Evolutionary conservation across 2,888 invertebrate species (phyloP).

Genomic region (Anthrax anthrax): DNA sequence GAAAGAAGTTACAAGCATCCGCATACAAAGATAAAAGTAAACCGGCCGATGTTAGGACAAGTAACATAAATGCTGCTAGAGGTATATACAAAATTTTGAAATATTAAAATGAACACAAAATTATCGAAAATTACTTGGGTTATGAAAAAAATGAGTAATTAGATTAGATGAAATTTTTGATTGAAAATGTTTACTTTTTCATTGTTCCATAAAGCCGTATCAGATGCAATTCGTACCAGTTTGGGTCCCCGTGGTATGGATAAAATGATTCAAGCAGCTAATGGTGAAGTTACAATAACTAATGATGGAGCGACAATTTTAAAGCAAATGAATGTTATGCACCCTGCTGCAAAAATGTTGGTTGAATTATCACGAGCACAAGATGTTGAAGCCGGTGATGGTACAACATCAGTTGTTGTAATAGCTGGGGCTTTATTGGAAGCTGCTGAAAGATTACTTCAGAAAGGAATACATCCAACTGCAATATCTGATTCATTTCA

Average conservation of each 20-base stretch:
- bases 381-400: conserved; percentile 98
- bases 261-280: conserved; percentile 97
- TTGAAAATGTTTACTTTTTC: too few species aligned
- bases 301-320: conserved; percentile 99
- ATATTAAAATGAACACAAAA: too few species aligned
- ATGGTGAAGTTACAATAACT: conserved; percentile 98
- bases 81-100: conserved; percentile 41
- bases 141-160: too few species aligned
- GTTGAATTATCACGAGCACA: conserved; percentile 97
- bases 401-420: conserved; percentile 96
- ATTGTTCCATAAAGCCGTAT: too few species aligned
- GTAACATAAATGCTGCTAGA: conserved; percentile 97
- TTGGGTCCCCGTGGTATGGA: conserved; percentile 99
- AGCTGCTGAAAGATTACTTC: conserved; percentile 80
- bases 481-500: conserved; percentile 96
- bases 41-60: conserved; percentile 82
- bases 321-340: conserved; percentile 96
- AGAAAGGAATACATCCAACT: conserved; percentile 94
- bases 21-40: conserved; percentile 87
- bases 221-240: conserved; percentile 97
- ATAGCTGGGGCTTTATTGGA: conserved; percentile 92
- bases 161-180: too few species aligned
- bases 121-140: too few species aligned
- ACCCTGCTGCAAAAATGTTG: conserved; percentile 98
- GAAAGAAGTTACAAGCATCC: conserved; percentile 32